Conservation (phyloP, 2,888 invertebrate genomes). For the Drosophila hamatofila region DNA sequence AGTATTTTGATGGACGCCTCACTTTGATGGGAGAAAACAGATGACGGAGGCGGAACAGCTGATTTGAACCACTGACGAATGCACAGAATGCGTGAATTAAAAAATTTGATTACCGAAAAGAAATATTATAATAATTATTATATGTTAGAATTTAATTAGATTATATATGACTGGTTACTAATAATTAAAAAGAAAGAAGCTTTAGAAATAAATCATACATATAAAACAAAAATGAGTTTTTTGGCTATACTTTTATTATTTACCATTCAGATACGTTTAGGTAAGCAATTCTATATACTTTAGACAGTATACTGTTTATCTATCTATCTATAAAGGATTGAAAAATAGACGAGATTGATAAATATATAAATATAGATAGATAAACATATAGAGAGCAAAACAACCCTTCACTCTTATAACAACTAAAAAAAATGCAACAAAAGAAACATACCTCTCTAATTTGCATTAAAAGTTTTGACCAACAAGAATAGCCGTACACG, state of each 20-base stretch:
- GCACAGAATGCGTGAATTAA: not conserved
- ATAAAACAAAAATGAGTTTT: not conserved
- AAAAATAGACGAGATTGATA: not conserved
- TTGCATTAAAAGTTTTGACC: no score
- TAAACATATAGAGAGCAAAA: not conserved
- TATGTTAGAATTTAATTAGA: not conserved
- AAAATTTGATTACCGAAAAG: not conserved
- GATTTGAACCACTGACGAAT: not conserved
- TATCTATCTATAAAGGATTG: not conserved
- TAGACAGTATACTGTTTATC: no score
- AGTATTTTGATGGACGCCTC: not conserved
- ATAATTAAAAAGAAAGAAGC: not conserved
- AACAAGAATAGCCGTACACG: no score
- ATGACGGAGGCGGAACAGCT: constrained; percentile 35
- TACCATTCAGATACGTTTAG: no score
- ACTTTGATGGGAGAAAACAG: constrained; percentile 1
- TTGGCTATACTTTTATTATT: no score
- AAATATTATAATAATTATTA: not conserved
- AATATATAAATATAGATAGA: not conserved
- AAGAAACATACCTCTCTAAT: not conserved
- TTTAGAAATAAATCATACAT: not conserved
- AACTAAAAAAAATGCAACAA: not conserved
- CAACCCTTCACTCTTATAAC: not conserved
- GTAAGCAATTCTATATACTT: not conserved
- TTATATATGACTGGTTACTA: no score